Conservation (phyloP, 2,113 vertebrate genomes). For the Myotis yumanensis region DNA sequence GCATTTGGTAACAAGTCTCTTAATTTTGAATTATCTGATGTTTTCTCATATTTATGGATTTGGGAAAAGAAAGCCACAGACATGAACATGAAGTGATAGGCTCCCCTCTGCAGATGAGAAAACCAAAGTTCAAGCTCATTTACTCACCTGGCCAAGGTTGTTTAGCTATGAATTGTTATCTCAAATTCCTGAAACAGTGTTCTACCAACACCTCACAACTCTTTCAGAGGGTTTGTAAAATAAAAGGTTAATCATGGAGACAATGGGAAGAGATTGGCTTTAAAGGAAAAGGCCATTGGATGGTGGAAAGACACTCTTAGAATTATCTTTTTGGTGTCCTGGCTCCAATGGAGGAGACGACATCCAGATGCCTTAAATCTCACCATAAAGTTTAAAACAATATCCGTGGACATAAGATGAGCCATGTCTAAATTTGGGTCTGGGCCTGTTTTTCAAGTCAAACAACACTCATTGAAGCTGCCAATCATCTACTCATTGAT, state of each 20-base stretch:
- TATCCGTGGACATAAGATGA: no score
- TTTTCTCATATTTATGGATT: background rate
- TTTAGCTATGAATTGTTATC: background rate
- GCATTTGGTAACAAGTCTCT: background rate
- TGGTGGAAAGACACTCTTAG: background rate
- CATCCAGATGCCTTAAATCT: background rate
- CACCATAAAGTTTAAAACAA: background rate
- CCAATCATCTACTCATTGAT: rapidly evolving
- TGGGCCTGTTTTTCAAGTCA: background rate
- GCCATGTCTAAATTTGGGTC: background rate
- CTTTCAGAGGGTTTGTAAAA: background rate
- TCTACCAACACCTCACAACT: background rate
- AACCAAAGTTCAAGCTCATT: background rate
- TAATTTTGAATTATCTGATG: background rate
- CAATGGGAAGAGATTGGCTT: background rate
- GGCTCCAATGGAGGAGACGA: background rate
- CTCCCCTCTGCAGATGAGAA: background rate
- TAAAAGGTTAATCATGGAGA: background rate
- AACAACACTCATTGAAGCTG: background rate
- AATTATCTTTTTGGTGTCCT: background rate
- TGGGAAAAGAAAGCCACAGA: background rate
- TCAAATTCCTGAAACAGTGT: background rate
- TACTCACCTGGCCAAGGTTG: no score
- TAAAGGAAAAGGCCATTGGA: background rate
- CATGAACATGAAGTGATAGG: background rate